A percentile compares a stretch with the other conserved stretches of the same genome.
Conservation (phyloP, 2,888 invertebrate species). For the Sarcophaga caerulescens region DNA sequence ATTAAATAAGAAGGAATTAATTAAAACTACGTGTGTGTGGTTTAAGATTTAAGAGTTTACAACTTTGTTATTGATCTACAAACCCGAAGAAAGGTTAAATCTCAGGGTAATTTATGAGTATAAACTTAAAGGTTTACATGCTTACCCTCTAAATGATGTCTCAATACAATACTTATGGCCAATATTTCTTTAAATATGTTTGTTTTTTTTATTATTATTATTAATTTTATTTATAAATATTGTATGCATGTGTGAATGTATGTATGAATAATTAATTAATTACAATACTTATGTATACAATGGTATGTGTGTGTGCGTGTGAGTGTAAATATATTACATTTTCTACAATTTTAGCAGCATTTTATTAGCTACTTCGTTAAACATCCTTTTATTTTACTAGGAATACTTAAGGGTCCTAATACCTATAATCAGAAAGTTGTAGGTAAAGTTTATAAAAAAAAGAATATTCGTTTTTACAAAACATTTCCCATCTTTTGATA, state of each 20-base stretch:
- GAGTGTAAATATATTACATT: slow-evolving; percentile 27
- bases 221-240: slow-evolving; percentile 2
- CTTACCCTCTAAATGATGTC: neutral
- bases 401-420: too few relatives aligned
- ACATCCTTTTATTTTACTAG: neutral
- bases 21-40: neutral
- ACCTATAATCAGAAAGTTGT: too few relatives aligned
- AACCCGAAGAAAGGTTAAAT: neutral
- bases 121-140: neutral
- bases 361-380: neutral
- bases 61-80: too few relatives aligned
- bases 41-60: neutral
- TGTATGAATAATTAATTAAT: slow-evolving; percentile 51
- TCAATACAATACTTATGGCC: neutral
- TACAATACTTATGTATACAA: neutral
- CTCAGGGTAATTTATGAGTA: neutral
- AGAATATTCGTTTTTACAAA: too few relatives aligned
- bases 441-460: too few relatives aligned
- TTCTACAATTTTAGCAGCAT: slow-evolving; percentile 46
- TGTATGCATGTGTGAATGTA: slow-evolving; percentile 36
- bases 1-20: slow-evolving; percentile 8
- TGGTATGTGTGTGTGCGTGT: neutral
- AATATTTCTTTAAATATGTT: neutral
- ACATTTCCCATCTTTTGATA: too few relatives aligned
- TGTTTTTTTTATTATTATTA: neutral